These are phyloP conservation scores for Thymelicus sylvestris DNA, from an alignment of 2,888 invertebrate genomes.

Conservation along the genomic window DNA sequence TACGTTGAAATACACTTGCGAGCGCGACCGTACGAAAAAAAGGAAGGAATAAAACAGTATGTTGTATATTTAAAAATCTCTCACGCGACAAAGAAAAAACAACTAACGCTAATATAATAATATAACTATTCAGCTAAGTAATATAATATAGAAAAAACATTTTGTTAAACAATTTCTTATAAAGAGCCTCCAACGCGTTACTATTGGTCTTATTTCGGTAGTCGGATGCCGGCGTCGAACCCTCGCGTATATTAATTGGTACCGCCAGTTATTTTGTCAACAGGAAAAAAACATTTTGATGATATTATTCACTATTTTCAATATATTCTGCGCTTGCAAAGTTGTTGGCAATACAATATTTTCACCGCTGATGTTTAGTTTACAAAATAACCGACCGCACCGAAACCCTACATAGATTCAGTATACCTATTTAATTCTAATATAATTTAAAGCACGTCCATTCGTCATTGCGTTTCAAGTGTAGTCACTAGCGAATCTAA, in stretches of 20 bases:
- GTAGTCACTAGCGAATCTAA: slow-evolving; percentile 22
- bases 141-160: slow-evolving; percentile 27
- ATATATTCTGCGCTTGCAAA: too few species aligned
- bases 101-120: slow-evolving; percentile 25
- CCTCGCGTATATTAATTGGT: background rate
- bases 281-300: background rate
- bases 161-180: slow-evolving; percentile 5
- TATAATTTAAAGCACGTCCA: slow-evolving; percentile 9
- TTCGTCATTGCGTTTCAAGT: background rate
- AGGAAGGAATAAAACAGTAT: slow-evolving; percentile 11
- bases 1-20: background rate
- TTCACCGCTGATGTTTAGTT: background rate
- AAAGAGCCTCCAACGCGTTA: slow-evolving; percentile 1
- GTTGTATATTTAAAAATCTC: slow-evolving; percentile 25
- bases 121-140: slow-evolving; percentile 23
- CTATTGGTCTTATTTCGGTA: background rate
- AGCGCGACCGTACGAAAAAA: slow-evolving; percentile 3
- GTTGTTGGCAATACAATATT: too few species aligned
- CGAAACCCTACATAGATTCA: background rate
- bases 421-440: slow-evolving; percentile 5
- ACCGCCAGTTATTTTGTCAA: slow-evolving; percentile 1
- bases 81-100: slow-evolving; percentile 28
- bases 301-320: too few species aligned
- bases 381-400: background rate
- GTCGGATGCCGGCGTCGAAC: slow-evolving; percentile 21